Base-by-base conservation (phyloP, 2,113 vertebrate species). In the Cygnus buccinator region DNA sequence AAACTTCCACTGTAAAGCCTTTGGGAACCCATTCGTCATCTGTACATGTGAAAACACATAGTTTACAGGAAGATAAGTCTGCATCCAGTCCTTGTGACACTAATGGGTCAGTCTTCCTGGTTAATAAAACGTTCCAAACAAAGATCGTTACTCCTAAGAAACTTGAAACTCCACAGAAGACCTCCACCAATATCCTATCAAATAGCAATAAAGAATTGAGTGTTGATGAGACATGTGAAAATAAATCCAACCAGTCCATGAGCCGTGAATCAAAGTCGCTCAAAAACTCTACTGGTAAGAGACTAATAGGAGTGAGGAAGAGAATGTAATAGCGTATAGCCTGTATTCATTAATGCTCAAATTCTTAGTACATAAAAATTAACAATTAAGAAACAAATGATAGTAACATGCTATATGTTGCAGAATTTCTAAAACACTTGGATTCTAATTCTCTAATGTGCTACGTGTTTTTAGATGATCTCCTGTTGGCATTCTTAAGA, bases 281-380 rank as follows among this genome's bases (percentile, higher is more conserved):
- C 26, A 63, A 94, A 91, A 90, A 17, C 63, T 48, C 78, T 76
- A 72, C 91, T 95, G 98, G 98, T 99, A 99, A 99, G 98, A 97
- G 14, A 55, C 70, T 93, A 43, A 20, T 11, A 20, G 35, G 39
- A 71, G 10, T 25, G 35, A 86, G 58, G 37, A 65, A 59, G 22
- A 23, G 46, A 84, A 65, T 62, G 17, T 31, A 66, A 13, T 65
- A 61, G 28, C 21, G 35, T 21, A 12, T 44, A 87, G 13, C 4
- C 20, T 0, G 0, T 50, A 18, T 48, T 58, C 29, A 21, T 59
- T 85, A 50, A 13, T n/a, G 7, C 73, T 73, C 43, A 35, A 83
- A 39, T 90, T 14, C 9, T 20, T 82, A 79, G 44, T 75, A 29
- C 19, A 6, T 85, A 80, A 33, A 13, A 58, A 57, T 46, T 65